Evolutionary conservation across 2,113 vertebrate genomes (phyloP), one percentile per base, ranked within the genome.

Genomic region (Cathartes aura): DNA sequence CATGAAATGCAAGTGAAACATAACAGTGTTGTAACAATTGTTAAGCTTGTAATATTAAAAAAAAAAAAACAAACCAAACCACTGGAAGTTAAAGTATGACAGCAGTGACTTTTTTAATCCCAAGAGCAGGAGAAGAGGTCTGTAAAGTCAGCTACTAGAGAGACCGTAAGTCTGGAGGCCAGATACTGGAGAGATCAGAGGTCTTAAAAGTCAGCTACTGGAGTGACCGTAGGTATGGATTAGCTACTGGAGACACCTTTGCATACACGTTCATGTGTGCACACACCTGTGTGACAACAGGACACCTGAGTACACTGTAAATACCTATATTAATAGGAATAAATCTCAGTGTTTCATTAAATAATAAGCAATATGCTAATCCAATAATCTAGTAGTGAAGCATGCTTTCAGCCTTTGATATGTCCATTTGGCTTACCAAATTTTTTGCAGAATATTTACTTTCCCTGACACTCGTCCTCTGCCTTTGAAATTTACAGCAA

Each of bases 151-250:
- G 56, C 30, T 63, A 26, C 30, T 24, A 55, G 12, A 53, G 47
- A 59, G 26, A 50, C 10, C 0, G 0, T 23, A 26, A 48, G 11
- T 34, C 60, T 53, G 16, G 7, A 62, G 55, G 11, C 11, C 40
- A 40, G 63, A 47, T 18, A 70, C 24, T 15, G 16, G 24, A 56
- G 23, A 83, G 11, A 63, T 36, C 16, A 55, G 20, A 17, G 21
- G 6, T 42, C 24, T 40, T 60, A 15, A 30, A 30, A 48, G 29
- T 42, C 72, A 76, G n/a, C 63, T 55, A 23, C 55, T n/a, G 16
- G 47, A 60, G 40, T 21, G 30, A 56, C 30, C 42, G 34, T 0
- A 50, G 32, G 10, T 34, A 64, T 27, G 21, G 36, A 56, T 40
- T 63, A 78, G 15, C 58, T 56, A 43, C 42, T 58, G 73, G 15